Percentiles rank a stretch among this genome's conserved stretches.
Conservation (phyloP, 2,888 invertebrate genomes). For the Drosophila antonietae region DNA sequence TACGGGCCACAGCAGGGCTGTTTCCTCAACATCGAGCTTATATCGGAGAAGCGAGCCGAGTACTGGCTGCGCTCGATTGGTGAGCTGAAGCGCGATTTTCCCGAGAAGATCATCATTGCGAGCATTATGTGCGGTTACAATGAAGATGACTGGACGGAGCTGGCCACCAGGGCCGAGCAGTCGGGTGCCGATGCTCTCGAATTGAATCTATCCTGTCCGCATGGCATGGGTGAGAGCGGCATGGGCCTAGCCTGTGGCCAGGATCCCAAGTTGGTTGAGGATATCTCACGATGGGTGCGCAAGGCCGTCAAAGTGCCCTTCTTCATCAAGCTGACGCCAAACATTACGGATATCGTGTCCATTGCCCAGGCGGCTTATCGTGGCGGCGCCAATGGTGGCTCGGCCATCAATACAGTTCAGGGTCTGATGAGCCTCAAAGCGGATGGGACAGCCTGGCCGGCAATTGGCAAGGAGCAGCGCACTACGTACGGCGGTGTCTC, state of each 20-base stretch:
- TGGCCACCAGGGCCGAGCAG: conserved; percentile 91
- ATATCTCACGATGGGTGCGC: conserved; percentile 96
- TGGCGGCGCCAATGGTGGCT: conserved; percentile 97
- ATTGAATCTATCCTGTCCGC: conserved; percentile 98
- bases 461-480: conserved; percentile 90
- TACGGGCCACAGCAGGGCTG: conserved; percentile 98
- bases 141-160: conserved; percentile 93
- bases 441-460: conserved; percentile 96
- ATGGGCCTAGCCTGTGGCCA: conserved; percentile 99
- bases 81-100: conserved; percentile 96
- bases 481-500: conserved; percentile 98
- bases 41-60: conserved; percentile 97
- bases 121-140: conserved; percentile 97
- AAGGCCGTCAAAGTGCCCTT: conserved; percentile 95
- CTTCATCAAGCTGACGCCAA: conserved; percentile 98
- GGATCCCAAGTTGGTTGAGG: conserved; percentile 93
- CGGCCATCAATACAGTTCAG: conserved; percentile 98
- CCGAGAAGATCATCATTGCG: conserved; percentile 95
- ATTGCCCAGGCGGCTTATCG: conserved; percentile 96
- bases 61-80: conserved; percentile 96
- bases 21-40: conserved; percentile 98
- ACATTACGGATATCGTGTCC: conserved; percentile 95
- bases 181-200: conserved; percentile 98
- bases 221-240: conserved; percentile 99
- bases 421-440: conserved; percentile 95